Evolutionary conservation across 1,140 invertebrate species (phyloP).

Genomic region (Drosophila ananassae): DNA sequence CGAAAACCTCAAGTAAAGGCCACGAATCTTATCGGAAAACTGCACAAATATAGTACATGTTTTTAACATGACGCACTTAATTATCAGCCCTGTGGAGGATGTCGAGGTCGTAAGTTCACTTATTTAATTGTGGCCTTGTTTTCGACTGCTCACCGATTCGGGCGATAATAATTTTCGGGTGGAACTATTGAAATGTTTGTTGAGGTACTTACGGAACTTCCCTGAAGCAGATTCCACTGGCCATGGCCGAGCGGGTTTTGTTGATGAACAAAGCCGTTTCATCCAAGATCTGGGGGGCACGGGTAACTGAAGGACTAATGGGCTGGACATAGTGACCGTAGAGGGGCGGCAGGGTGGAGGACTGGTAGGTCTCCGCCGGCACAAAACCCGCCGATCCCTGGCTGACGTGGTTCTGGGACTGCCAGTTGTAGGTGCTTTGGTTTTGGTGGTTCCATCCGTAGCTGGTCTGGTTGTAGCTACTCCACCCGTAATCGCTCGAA

Average conservation of each 20-base stretch:
- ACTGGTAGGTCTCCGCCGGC: conserved; percentile 67
- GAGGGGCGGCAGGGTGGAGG: conserved; percentile 20
- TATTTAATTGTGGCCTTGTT: conserved; percentile 45
- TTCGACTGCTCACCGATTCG: conserved; percentile 39
- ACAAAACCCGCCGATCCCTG: conserved; percentile 49
- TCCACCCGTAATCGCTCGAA: conserved; percentile 28
- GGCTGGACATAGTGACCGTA: conserved; percentile 61
- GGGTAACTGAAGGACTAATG: conserved; percentile 15
- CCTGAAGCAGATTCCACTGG: conserved; percentile 85
- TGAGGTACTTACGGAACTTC: conserved; percentile 86
- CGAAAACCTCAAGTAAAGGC: not conserved
- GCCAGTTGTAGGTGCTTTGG: conserved; percentile 15
- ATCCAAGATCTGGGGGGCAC: conserved; percentile 53
- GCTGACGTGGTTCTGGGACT: conserved; percentile 23
- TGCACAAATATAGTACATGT: conserved; percentile 26
- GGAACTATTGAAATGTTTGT: conserved; percentile 15
- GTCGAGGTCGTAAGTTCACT: conserved; percentile 70
- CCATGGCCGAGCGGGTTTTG: conserved; percentile 73
- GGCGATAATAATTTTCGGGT: conserved; percentile 29
- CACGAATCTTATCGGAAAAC: not conserved
- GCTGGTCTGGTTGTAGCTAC: conserved; percentile 3
- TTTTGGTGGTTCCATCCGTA: conserved; percentile 1
- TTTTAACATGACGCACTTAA: conserved; percentile 41
- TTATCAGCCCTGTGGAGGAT: conserved; percentile 71
- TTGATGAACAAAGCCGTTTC: conserved; percentile 77